Evolutionary conservation across 1,140 invertebrate species (phyloP), one percentile per base, ranked within the genome.

Genomic region (Thereuonema tuberculata): DNA sequence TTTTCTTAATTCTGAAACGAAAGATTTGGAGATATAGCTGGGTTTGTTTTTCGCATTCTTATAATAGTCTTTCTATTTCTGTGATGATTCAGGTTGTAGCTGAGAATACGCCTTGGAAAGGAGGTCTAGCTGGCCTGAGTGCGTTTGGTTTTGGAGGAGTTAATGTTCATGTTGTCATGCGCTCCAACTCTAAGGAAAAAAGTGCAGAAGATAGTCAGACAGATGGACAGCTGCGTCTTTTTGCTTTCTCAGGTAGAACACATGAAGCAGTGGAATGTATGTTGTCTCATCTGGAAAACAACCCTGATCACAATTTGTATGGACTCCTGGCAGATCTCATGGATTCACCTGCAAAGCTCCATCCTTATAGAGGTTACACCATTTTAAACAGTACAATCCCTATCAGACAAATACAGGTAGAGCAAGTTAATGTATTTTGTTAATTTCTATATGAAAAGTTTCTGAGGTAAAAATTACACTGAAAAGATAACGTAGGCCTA

Each of bases 161-260:
- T n/a, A n/a, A 82, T 69, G 77, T 77, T n/a, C 80, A 82, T 69
- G 68, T 72, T 23, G 65, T 82, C 23, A 61, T 81, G 0, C 68
- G 21, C 23, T 21, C 9, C 9, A 50, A 50, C 5, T 5, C 48
- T 9, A 50, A 50, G 21, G 9, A 5, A 14, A 50, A 14, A 50
- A 9, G 9, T 12, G 23, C 48, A 9, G 21, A 9, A 12, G 5
- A 3, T 2, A 5, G 5, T 21, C 31, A 25, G 25, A 17, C 14
- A 25, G n/a, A 61, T n/a, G 29, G 55, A n/a, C 72, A 73, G 3
- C 70, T 68, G 2, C 65, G 81, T 50, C 75, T 96, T 9, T 77
- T 93, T 21, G 75, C 83, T 2, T 83, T 86, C 55, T 88, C 87
- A 17, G 92, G 89, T 14, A 80, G 93, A 63, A 95, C 90, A 1